Base-by-base conservation (phyloP, 2,113 vertebrate genomes). In the Ciconia boyciana region DNA sequence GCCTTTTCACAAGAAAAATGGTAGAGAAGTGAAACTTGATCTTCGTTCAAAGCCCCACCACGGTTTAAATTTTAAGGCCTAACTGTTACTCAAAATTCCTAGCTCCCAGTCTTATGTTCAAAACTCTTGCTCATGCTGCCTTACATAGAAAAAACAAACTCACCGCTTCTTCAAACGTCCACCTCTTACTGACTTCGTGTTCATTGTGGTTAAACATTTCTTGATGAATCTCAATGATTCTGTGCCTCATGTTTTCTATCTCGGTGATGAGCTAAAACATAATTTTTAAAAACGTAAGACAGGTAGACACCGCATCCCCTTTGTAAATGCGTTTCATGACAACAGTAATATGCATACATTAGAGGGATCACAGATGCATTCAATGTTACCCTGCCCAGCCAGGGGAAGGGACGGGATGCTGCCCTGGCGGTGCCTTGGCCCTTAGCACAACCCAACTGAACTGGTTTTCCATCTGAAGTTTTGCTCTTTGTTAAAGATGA, bases 181-280 rank as follows among this genome's bases (percentile, higher is more conserved):
- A 99, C 61, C 99, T 98, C 97, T 99, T 99, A 98, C 99, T 99
- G 98, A 99, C 99, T 99, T 99, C 99, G 25, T 99, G 99, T 75
- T 99, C 99, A 39, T 99, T 99, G 97, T 99, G 99, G 98, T 99
- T 99, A 98, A 99, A 99, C 76, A 99, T 98, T 96, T 99, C 99
- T 94, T 99, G 99, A 17, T 99, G 99, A 58, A 98, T 98, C 98
- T 99, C 99, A 94, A 98, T 99, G 94, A 99, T 99, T 96, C 99
- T 99, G 95, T 99, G 99, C 83, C 99, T 99, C 99, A 99, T 99
- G 95, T 99, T 99, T 97, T 99, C 99, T 90, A 99, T 99, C 99
- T 99, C 99, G 8, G 99, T 99, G 97, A 99, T 98, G 20, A 99
- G 98, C 99, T 99, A 46, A 13, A 94, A 91, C 18, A 68, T 10